Conservation (phyloP, 2,113 vertebrate species). For the Brachyhypopomus occidentalis region DNA sequence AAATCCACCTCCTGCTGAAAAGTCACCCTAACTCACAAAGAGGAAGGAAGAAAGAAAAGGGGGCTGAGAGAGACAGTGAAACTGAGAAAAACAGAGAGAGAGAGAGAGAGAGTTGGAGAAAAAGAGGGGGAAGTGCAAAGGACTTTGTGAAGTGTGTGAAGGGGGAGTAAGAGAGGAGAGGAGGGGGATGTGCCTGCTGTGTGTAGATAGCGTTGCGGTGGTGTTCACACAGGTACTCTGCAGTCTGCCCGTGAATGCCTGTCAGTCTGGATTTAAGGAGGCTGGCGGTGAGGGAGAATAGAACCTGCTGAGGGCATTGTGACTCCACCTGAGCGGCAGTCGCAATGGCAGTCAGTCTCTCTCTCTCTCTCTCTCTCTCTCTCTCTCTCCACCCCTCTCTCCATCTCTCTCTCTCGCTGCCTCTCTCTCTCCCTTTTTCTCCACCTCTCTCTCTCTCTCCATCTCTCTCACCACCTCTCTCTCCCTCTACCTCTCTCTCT, state of each 20-base stretch:
- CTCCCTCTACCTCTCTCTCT: too few species aligned
- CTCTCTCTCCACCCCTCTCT: neutral
- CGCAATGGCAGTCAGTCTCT: neutral
- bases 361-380: slow-evolving; percentile 12
- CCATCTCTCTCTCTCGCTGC: neutral
- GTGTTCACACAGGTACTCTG: slow-evolving; percentile 74
- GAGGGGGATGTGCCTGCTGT: slow-evolving; percentile 74
- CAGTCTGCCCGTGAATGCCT: slow-evolving; percentile 73
- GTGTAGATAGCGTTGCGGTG: slow-evolving; percentile 70
- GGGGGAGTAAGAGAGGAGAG: neutral
- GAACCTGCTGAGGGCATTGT: slow-evolving; percentile 74
- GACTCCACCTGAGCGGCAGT: slow-evolving; percentile 38
- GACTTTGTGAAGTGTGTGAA: slow-evolving; percentile 7
- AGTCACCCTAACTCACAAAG: neutral
- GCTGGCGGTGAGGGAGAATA: slow-evolving; percentile 70
- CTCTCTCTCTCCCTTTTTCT: neutral
- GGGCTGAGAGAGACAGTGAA: slow-evolving; percentile 35
- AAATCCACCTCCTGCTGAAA: too few species aligned
- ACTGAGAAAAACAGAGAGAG: slow-evolving; percentile 19
- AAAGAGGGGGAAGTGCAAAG: slow-evolving; percentile 8
- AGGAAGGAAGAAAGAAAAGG: neutral
- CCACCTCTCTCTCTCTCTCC: neutral
- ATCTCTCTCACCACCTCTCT: neutral
- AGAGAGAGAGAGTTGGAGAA: neutral
- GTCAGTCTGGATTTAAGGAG: slow-evolving; percentile 78